Evolutionary conservation across 2,888 invertebrate species (phyloP).

Genomic region (Rhagium mordax): DNA sequence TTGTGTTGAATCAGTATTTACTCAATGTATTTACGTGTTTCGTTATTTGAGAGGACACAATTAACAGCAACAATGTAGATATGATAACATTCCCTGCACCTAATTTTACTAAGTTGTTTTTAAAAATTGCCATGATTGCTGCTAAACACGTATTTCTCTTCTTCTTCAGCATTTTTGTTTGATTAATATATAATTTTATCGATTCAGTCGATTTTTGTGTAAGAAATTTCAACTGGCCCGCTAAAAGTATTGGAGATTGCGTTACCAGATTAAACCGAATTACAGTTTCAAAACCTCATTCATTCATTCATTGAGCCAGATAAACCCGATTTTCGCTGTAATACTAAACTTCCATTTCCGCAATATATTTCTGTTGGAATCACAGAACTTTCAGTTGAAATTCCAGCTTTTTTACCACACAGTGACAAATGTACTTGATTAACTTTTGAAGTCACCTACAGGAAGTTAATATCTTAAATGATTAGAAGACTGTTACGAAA

Average conservation of each 20-base stretch:
- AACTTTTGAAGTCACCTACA: not conserved
- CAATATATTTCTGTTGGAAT: not conserved
- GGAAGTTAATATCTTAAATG: slow-evolving; percentile 4
- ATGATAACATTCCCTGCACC: too few relatives aligned
- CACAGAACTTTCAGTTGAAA: not conserved
- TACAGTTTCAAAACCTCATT: not conserved
- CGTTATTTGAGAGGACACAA: not conserved
- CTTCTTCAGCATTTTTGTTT: too few relatives aligned
- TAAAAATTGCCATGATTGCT: too few relatives aligned
- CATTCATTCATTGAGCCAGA: too few relatives aligned
- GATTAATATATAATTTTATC: too few relatives aligned
- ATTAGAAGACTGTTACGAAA: slow-evolving; percentile 3
- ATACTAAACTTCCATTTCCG: not conserved
- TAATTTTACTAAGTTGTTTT: too few relatives aligned
- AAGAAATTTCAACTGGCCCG: too few relatives aligned
- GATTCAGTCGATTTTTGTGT: too few relatives aligned
- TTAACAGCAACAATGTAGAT: too few relatives aligned
- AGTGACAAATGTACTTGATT: not conserved
- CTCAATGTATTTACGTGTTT: not conserved
- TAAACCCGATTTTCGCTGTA: too few relatives aligned
- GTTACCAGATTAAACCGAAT: not conserved
- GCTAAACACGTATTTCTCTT: too few relatives aligned
- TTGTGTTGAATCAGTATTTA: not conserved
- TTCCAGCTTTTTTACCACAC: not conserved
- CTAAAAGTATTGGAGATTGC: not conserved